Evolutionary conservation across 2,888 invertebrate species (phyloP), one percentile per base, ranked within the genome.

Genomic region (Aromia moschata): DNA sequence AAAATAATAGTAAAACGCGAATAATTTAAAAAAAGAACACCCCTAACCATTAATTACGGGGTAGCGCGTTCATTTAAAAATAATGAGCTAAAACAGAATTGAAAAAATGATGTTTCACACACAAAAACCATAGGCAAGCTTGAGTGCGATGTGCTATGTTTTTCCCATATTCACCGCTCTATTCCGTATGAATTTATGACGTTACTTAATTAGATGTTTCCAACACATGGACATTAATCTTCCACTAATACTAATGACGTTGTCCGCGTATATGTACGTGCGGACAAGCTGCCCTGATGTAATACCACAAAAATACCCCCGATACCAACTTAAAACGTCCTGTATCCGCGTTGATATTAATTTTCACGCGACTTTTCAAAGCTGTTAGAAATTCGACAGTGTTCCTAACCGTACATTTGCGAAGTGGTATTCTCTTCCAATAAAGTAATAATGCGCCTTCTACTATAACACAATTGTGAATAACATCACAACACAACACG

Each of bases 181-280:
- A 72, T 72, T 74, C 69, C 65, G 66, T 70, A 72, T 71, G 70
- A 74, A 76, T 74, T 75, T 74, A 75, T 75, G 74, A 75, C 71
- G 70, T 74, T 71, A 72, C 72, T 75, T 74, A 75, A 76, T 75
- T 74, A 75, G 74, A 75, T 70, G 70, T 74, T 74, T 72, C 69
- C 70, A 70, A 66, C 68, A 68, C 60, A 64, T 62, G 64, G 59
- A 64, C 71, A 75, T 74, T 75, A 74, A 73, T 75, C 71, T 72
- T 72, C 61, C 64, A 64, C 65, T 67, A 70, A 73, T 71, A 71
- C 72, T 73, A 71, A 74, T 71, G 71, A 70, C 70, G 62, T 58
- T 59, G 67, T 70, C 68, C 64, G 66, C 65, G 65, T 62, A 66
- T 70, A 65, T 59, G 67, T 70, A 68, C 64, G 66, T 66, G 65